A percentile compares a stretch with the other conserved stretches of the same genome.
Conservation (phyloP, 2,888 invertebrate genomes). For the Tillus elongatus region DNA sequence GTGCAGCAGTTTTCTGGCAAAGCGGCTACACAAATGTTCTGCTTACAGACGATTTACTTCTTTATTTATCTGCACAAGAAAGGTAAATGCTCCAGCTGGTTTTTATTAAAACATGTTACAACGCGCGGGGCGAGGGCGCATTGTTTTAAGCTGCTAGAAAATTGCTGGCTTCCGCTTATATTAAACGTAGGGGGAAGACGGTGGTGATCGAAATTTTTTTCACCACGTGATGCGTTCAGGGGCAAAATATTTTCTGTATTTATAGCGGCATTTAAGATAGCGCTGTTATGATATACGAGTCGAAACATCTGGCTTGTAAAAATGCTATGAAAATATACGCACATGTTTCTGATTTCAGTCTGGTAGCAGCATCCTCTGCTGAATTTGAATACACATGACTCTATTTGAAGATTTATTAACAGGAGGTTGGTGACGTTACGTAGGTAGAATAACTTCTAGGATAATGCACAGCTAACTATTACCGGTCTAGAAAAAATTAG, state of each 20-base stretch:
- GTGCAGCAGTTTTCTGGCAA: too few relatives aligned
- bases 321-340: not conserved
- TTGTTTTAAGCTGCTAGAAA: not conserved
- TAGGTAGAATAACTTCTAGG: too few relatives aligned
- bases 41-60: not conserved
- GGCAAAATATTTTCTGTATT: constrained; percentile 1
- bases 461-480: too few relatives aligned
- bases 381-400: too few relatives aligned
- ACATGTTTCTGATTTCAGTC: too few relatives aligned
- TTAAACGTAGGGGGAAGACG: not conserved
- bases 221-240: not conserved
- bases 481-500: too few relatives aligned
- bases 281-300: not conserved
- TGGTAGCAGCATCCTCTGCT: too few relatives aligned
- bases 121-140: not conserved
- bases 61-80: not conserved
- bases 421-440: too few relatives aligned
- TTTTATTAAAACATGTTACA: constrained; percentile 1
- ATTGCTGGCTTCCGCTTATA: not conserved
- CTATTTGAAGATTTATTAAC: too few relatives aligned
- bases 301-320: constrained; percentile 1
- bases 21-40: too few relatives aligned
- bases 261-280: not conserved
- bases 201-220: not conserved
- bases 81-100: constrained; percentile 1